A percentile compares a stretch with the other conserved stretches of the same genome.
Evolutionary conservation across 2,113 vertebrate species (phyloP).

Genomic region (Oncorhynchus nerka): DNA sequence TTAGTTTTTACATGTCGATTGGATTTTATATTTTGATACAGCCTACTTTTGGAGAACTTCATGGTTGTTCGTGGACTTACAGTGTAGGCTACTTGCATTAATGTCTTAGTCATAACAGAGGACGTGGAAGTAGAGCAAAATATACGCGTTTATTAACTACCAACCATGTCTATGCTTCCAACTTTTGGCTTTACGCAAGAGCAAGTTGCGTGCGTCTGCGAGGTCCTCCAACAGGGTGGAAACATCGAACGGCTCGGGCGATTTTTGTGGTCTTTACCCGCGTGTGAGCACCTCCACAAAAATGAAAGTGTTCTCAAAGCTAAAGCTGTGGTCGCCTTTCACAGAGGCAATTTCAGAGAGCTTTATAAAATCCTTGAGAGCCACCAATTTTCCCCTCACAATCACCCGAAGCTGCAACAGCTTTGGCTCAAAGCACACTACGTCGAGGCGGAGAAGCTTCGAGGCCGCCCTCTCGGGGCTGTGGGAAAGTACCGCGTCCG

Average conservation of each 20-base stretch:
- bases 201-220: constrained; percentile 91
- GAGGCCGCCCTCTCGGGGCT: constrained; percentile 87
- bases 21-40: constrained; percentile 58
- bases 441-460: constrained; percentile 89
- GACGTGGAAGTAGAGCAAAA: constrained; percentile 59
- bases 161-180: constrained; percentile 91
- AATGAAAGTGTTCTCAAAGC: constrained; percentile 91
- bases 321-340: constrained; percentile 89
- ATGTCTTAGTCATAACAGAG: constrained; percentile 44
- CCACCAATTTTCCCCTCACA: constrained; percentile 90
- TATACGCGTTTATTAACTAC: constrained; percentile 48
- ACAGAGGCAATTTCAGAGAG: constrained; percentile 88
- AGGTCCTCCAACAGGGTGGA: constrained; percentile 89
- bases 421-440: constrained; percentile 92
- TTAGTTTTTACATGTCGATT: constrained; percentile 47
- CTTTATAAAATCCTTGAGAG: constrained; percentile 91
- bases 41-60: constrained; percentile 29
- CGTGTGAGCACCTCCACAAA: constrained; percentile 91
- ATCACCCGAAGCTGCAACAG: constrained; percentile 89
- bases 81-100: constrained; percentile 40
- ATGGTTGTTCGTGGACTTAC: constrained; percentile 60
- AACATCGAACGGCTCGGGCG: constrained; percentile 90
- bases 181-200: constrained; percentile 93
- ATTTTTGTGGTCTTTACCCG: constrained; percentile 89
- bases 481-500: constrained; percentile 91